Conservation (phyloP, 2,113 vertebrate genomes). For the Porphyrio hochstetteri region DNA sequence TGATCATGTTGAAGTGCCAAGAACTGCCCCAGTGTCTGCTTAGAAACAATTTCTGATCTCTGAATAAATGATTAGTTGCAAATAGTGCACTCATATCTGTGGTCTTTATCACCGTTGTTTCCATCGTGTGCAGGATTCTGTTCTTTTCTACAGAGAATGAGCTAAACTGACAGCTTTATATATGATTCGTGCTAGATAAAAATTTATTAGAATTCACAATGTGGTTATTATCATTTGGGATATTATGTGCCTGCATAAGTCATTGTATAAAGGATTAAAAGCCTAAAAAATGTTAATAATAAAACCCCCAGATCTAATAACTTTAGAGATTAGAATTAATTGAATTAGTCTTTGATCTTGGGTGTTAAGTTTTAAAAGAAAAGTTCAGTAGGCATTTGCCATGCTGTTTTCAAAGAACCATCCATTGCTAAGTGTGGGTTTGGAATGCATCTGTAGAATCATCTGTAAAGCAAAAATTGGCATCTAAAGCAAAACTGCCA, state of each 20-base stretch:
- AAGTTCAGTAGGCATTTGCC: conserved; percentile 34
- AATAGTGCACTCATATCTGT: conserved; percentile 10
- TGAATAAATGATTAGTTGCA: conserved; percentile 12
- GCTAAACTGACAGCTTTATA: conserved; percentile 52
- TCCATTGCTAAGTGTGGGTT: neutral
- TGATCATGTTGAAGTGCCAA: neutral
- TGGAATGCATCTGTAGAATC: neutral
- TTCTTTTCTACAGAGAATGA: conserved; percentile 19
- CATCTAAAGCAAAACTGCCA: neutral
- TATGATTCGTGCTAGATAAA: conserved; percentile 58
- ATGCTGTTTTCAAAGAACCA: neutral
- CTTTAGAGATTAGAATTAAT: conserved; percentile 70
- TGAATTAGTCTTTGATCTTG: conserved; percentile 73
- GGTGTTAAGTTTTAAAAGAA: conserved; percentile 45
- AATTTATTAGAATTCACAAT: conserved; percentile 50
- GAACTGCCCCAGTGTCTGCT: neutral
- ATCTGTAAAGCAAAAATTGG: neutral
- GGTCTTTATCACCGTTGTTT: conserved; percentile 8
- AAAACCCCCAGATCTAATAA: conserved; percentile 58
- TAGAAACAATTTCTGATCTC: conserved; percentile 17
- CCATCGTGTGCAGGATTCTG: neutral
- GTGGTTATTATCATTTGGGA: conserved; percentile 51
- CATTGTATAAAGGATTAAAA: conserved; percentile 67
- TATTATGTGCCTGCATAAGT: conserved; percentile 33
- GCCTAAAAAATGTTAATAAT: conserved; percentile 63